Base-by-base conservation (phyloP, 2,113 vertebrate genomes). In the Ornithorhynchus anatinus region DNA sequence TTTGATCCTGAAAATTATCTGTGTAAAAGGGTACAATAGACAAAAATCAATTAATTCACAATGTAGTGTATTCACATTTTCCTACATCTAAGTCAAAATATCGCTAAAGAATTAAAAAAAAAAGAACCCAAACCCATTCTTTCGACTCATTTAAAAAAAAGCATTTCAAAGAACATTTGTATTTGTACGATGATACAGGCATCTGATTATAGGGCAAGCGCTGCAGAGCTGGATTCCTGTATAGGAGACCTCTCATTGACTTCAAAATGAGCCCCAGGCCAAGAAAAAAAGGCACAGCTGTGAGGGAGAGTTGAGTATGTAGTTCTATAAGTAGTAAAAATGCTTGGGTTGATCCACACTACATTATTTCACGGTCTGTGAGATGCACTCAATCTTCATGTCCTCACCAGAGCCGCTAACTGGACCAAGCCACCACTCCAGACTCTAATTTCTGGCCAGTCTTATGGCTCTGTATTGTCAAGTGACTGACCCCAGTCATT, bases 1-100 rank as follows among this genome's bases (percentile, higher is more conserved):
- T 98, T 80, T 99, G 97, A 86, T 99, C 97, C 86, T 99, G 97
- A 76, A 99, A 99, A 92, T 97, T 98, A 91, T 98, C 97, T 99
- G 89, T 62, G 33, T 13, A 29, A 27, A 50, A 87, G 72, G 72
- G 59, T n/a, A n/a, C 37, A 39, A 31, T 4, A 42, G 19, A 51
- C 32, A 73, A 27, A 12, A 15, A 66, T 53, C 56, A 69, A 84
- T 69, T 53, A 59, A 72, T 76, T 47, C 6, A 50, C 14, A 7
- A 50, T 27, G 23, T 17, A 2, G 6, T 36, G 69, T 62, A 61
- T 70, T 35, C 39, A 43, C 36, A 17, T 69, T 60, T 58, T 42
- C 59, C 43, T 45, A 25, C 31, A 43, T 37, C 38, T 57, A 50
- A 45, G 52, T 56, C 60, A 72, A 60, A 57, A 63, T 29, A 50